Percentiles rank a stretch among this genome's conserved stretches.
These are phyloP conservation scores for Dasyornis broadbenti DNA, from an alignment of 2,113 vertebrate genomes.

Conservation along the genomic window DNA sequence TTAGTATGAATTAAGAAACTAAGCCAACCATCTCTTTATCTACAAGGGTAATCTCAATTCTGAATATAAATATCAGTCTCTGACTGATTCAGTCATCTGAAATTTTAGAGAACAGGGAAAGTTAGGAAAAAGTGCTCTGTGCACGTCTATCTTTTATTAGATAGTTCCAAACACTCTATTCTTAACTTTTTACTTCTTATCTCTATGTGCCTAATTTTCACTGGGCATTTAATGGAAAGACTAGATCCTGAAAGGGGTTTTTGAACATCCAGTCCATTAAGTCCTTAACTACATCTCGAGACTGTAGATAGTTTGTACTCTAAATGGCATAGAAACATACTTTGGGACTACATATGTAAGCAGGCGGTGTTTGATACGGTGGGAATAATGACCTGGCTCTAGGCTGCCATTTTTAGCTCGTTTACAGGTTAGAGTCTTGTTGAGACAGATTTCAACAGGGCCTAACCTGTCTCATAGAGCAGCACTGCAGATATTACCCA, in stretches of 20 bases:
- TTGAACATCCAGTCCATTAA: neutral
- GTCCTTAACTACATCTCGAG: neutral
- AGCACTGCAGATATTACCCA: neutral
- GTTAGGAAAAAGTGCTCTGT: neutral
- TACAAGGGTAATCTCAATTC: neutral
- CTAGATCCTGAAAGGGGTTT: neutral
- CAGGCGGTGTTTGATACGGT: neutral
- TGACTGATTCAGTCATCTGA: neutral
- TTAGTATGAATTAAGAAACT: neutral
- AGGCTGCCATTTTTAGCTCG: neutral
- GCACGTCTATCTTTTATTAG: neutral
- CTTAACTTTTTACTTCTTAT: neutral
- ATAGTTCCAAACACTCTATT: neutral
- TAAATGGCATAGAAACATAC: neutral
- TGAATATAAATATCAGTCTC: neutral
- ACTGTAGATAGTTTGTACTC: neutral
- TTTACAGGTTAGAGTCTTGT: neutral
- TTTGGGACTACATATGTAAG: neutral
- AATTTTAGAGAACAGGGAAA: neutral
- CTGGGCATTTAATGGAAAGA: neutral
- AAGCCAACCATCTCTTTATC: neutral
- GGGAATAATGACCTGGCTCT: neutral
- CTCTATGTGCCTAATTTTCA: neutral
- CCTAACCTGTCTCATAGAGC: neutral
- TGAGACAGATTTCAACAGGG: neutral